Evolutionary conservation across 2,888 invertebrate species (phyloP), one percentile per base, ranked within the genome.

Genomic region (Hetaerina titia): DNA sequence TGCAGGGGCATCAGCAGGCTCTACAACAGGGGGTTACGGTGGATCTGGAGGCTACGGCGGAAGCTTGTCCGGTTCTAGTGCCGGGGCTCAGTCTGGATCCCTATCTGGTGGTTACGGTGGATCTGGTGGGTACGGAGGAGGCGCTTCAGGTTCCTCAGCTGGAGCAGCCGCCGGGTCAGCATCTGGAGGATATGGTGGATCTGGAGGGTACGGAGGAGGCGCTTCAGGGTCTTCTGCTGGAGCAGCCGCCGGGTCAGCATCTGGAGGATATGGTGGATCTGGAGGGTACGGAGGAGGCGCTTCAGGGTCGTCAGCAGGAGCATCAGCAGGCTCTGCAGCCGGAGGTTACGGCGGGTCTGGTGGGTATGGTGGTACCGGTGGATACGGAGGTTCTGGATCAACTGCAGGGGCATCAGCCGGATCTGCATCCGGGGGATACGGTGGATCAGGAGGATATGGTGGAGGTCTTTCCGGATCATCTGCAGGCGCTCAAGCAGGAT

Each of bases 31-130:
- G 56, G 92, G 92, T 1, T 64, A 69, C 22, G 92, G 92, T 0
- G 92, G 92, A 31, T 45, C 31, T 56, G 92, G 92, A 8, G 92
- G 92, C 7, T 64, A 64, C 22, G 92, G 92, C 19, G 64, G 92
- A 1, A 45, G 92, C 6, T 9, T 19, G 11, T 8, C 92, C 9
- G 92, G 92, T n/a, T 63, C 92, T 0, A 1, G 56, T 56, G 31
- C 92, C 15, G 92, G 92, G 19, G 92, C 92, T 0, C 0, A 25
- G 0, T 64, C 90, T 0, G 63, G 90, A 0, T 90, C 90, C 1
- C 64, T 17, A 31, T 63, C 63, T 0, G 90, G 90, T 31, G 90
- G 63, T 8, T 90, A 63, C 64, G 92, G 92, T 0, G 64, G 92
- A 45, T 9, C 63, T 17, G 92, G 92, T 0, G 64, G 92, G 13